Base-by-base conservation (phyloP, 1,140 invertebrate genomes). In the Heliconius hermathena region DNA sequence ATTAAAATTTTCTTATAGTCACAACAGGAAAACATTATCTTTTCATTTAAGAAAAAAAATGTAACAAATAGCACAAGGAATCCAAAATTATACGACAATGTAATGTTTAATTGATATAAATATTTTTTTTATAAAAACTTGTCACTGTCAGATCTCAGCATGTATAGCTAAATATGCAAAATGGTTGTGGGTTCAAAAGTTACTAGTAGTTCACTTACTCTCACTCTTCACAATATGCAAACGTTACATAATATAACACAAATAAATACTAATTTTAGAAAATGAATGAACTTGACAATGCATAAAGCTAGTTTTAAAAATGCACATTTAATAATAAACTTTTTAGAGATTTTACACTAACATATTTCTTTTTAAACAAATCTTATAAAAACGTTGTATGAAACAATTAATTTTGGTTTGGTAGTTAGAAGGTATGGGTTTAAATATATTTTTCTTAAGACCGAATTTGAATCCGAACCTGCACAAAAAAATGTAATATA, bases 161-260 rank as follows among this genome's bases (percentile, higher is more conserved):
- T 75, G 74, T 75, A 75, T 33, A 60, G n/a, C 26, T 46, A 70
- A 66, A 46, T 52, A 52, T 26, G 26, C 11, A 76, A 60, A 57
- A 33, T 18, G 74, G 74, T 76, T 71, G 74, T 49, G 74, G 74
- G 74, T 38, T 20, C 36, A 5, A 66, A 46, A 66, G 8, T 66
- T 66, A 66, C 3, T 66, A 13, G 60, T 66, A 66, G 26, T 29
- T 66, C n/a, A 66, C 26, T 66, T 66, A 60, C 22, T 60, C 57
- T 60, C 60, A 66, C 22, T 66, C 9, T 66, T 66, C 18, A 13
- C n/a, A 66, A 66, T 3, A 60, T 60, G 26, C 16, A 29, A 66
- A 26, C 9, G 8, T n/a, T 60, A 60, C 26, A n/a, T 60, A 60
- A 60, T 26, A 26, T 11, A 6, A 26, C 57, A 60, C 22, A 22